These are phyloP conservation scores for Mormyrus lacerda DNA, from an alignment of 2,113 vertebrate species.

Conservation along the genomic window DNA sequence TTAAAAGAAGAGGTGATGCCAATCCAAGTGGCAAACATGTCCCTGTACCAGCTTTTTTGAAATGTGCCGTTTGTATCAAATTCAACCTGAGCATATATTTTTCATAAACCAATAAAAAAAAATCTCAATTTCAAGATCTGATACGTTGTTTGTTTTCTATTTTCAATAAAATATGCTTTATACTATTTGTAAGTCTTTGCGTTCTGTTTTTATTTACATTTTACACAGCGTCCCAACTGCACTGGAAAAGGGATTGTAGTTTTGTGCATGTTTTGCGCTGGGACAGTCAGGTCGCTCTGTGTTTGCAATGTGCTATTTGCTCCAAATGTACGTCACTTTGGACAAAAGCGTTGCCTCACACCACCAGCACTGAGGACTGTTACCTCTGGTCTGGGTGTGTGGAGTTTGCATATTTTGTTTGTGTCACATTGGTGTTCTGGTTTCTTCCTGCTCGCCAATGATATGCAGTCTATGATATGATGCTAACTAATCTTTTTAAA, in stretches of 20 bases:
- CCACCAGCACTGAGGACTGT: background rate
- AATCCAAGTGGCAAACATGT: background rate
- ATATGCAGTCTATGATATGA: no score
- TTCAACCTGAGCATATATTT: background rate
- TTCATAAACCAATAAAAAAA: background rate
- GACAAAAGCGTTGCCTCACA: background rate
- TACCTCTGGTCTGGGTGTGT: background rate
- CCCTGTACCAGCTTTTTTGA: background rate
- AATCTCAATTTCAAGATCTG: background rate
- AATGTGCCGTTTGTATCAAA: background rate
- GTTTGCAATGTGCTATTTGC: background rate
- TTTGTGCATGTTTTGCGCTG: background rate
- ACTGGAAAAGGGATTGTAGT: background rate
- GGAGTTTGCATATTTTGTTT: background rate
- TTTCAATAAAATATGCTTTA: background rate
- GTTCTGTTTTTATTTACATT: background rate
- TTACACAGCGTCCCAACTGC: background rate
- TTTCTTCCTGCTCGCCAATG: background rate
- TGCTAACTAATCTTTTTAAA: background rate
- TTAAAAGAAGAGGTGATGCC: background rate
- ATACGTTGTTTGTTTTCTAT: background rate
- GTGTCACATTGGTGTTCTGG: background rate
- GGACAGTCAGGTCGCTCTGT: background rate
- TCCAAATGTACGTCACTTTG: background rate
- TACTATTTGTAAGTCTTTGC: background rate